A percentile compares a stretch with the other conserved stretches of the same genome.
phyloP scores from a whole-genome alignment of 2,797 vertebrate species.

The Podarcis siculus region DNA sequence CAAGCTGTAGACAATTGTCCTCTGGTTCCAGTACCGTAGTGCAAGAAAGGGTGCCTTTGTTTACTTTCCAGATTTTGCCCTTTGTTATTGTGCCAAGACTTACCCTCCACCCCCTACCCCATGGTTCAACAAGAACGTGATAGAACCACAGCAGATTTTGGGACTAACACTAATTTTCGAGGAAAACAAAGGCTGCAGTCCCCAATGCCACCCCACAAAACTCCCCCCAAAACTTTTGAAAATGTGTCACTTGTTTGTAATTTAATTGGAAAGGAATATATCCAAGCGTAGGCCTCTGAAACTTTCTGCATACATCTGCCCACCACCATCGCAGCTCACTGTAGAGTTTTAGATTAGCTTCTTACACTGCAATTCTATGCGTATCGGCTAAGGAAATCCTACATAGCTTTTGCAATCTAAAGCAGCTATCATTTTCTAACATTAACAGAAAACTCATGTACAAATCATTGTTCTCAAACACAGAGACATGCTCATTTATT shows the following conservation, averaged over 20 bases:
- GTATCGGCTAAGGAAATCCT: background rate
- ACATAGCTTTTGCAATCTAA: background rate
- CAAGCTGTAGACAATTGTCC: background rate
- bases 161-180: background rate
- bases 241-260: background rate
- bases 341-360: background rate
- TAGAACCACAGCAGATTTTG: background rate
- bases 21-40: background rate
- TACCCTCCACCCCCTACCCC: background rate
- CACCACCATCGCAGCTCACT: background rate
- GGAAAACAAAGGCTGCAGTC: background rate
- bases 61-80: constrained; percentile 16
- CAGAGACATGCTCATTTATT: background rate
- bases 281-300: background rate
- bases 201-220: background rate
- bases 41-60: constrained; percentile 20
- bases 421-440: background rate
- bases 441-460: background rate
- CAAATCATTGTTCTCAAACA: background rate
- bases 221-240: background rate
- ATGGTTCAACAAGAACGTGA: background rate
- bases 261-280: background rate
- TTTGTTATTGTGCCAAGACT: background rate
- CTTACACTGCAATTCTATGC: background rate
- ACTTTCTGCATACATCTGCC: background rate